Percentiles rank a stretch among this genome's conserved stretches.
These are phyloP conservation scores for Bibio marci DNA, from an alignment of 2,888 invertebrate genomes.

Conservation along the genomic window DNA sequence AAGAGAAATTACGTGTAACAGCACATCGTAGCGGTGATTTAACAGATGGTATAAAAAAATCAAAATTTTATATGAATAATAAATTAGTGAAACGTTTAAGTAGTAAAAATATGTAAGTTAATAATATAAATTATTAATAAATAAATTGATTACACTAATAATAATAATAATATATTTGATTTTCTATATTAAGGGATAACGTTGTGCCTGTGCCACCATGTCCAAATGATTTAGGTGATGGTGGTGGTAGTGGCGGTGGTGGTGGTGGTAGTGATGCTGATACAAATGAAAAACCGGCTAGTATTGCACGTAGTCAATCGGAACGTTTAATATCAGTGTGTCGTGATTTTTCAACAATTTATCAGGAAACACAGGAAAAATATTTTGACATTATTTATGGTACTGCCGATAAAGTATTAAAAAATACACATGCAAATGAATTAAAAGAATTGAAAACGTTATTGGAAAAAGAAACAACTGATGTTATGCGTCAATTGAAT, in stretches of 20 bases:
- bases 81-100: constrained; percentile 60
- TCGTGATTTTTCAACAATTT: constrained; percentile 50
- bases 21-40: constrained; percentile 39
- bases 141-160: neutral
- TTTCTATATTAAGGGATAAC: neutral
- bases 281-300: constrained; percentile 17
- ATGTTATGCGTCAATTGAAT: constrained; percentile 66
- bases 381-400: constrained; percentile 65
- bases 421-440: constrained; percentile 60
- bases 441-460: constrained; percentile 52
- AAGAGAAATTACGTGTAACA: constrained; percentile 45
- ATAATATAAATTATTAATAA: neutral
- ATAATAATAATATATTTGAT: neutral
- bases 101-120: constrained; percentile 59
- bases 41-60: constrained; percentile 38
- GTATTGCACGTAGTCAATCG: constrained; percentile 42
- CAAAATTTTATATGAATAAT: constrained; percentile 58
- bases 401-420: constrained; percentile 65
- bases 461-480: constrained; percentile 51
- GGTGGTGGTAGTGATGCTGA: constrained; percentile 33
- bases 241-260: constrained; percentile 33
- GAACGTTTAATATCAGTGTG: constrained; percentile 43
- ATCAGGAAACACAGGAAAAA: constrained; percentile 62
- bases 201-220: constrained; percentile 29
- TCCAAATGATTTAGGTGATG: constrained; percentile 31